Evolutionary conservation across 2,113 vertebrate genomes (phyloP).

Genomic region (Oceanodroma tethys): DNA sequence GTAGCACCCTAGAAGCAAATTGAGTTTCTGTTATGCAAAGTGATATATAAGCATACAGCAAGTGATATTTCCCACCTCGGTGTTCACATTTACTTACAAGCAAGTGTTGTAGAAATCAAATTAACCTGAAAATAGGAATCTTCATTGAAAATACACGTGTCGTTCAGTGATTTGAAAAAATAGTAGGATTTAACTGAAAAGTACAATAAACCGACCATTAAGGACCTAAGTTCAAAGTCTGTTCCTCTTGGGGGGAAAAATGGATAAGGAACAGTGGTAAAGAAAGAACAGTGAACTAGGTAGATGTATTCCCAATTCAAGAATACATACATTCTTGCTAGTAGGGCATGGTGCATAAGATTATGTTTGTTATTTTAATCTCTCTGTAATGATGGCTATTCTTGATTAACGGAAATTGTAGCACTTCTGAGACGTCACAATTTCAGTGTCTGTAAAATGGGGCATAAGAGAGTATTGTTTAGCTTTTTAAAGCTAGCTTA

Average conservation of each 20-base stretch:
- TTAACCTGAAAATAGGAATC: background rate
- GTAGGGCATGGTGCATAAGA: background rate
- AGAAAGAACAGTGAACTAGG: background rate
- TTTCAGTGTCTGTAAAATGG: background rate
- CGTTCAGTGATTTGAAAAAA: background rate
- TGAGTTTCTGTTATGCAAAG: background rate
- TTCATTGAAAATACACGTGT: background rate
- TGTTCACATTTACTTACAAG: background rate
- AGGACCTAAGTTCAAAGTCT: background rate
- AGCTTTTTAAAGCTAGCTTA: background rate
- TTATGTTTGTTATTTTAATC: background rate
- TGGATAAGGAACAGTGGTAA: background rate
- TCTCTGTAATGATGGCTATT: background rate
- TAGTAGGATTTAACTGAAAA: background rate
- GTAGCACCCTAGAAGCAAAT: background rate
- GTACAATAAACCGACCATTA: background rate
- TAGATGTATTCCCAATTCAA: background rate
- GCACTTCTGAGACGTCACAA: background rate
- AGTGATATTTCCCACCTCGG: background rate
- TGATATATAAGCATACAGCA: background rate
- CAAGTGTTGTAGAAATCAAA: background rate
- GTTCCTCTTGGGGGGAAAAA: background rate
- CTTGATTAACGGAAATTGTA: background rate
- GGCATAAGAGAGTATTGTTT: background rate
- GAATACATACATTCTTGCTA: background rate